Evolutionary conservation across 2,113 vertebrate genomes (phyloP), one percentile per base, ranked within the genome.

Genomic region (Podarcis muralis): DNA sequence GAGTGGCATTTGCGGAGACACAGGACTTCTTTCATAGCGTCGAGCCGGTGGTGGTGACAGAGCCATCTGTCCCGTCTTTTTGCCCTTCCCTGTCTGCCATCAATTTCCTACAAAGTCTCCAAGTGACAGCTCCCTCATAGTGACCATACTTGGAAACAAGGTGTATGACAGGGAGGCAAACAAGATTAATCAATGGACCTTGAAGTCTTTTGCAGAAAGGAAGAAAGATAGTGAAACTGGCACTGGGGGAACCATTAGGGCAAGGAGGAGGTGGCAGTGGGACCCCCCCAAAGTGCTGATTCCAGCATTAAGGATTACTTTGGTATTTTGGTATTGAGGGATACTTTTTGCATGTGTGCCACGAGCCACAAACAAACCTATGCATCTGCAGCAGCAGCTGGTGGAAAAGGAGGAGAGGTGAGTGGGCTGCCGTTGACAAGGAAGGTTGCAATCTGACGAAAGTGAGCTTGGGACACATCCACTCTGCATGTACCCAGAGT

Each of bases 81-180:
- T 98, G 97, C 97, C 98, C 98, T 98, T 98, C 98, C 97, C 97
- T 97, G 97, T 97, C 96, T 94, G 96, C 96, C 98, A 98, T 99
- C 98, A 97, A 98, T 99, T 98, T 98, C 95, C 95, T 95, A 96
- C 97, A 97, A 98, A 97, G 97, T 93, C 96, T 97, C 94, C 95
- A 93, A 97, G 97, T 95, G 97, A 98, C 98, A 98, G 97, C 96
- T 96, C 94, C 95, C 93, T 98, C 97, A 98, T 97, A 98, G 97
- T 98, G 97, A 97, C 98, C 98, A 98, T 98, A 98, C 97, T 98
- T 98, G 98, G 98, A 98, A 94, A 98, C 92, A 93, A 97, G 96
- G 95, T 96, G 93, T 96, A 94, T 95, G 94, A 95, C 94, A 85
- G 88, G 80, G 89, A 78, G 89, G 93, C 95, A 94, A 96, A 94